A percentile compares a stretch with the other conserved stretches of the same genome.
Conservation (phyloP, 2,113 vertebrate species). For the Zapus hudsonius region DNA sequence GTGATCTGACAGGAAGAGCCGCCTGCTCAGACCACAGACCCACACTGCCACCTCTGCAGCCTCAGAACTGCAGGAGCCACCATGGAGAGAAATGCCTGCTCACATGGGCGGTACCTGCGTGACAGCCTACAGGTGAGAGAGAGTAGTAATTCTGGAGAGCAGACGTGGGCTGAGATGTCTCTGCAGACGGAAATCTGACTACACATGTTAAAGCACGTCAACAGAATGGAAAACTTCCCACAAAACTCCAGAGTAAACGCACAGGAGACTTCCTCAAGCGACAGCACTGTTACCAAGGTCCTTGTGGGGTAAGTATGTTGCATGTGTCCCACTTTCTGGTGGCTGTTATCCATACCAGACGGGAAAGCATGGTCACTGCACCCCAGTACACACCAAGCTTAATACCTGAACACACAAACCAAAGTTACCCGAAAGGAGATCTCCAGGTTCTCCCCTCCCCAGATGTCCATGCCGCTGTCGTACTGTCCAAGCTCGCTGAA, state of each 20-base stretch:
- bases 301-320: not conserved
- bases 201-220: not conserved
- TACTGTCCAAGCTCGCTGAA: constrained; percentile 96
- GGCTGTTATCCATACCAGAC: not conserved
- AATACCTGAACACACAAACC: not conserved
- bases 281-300: too few relatives aligned
- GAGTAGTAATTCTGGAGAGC: not conserved
- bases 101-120: too few relatives aligned
- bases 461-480: constrained; percentile 98
- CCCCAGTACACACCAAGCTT: not conserved
- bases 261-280: not conserved
- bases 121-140: too few relatives aligned
- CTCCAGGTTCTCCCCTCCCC: constrained; percentile 98
- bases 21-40: not conserved
- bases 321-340: not conserved
- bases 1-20: accelerated
- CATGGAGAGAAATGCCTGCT: not conserved
- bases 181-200: not conserved
- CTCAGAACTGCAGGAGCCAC: not conserved
- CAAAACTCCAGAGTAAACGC: not conserved
- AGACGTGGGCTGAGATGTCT: not conserved
- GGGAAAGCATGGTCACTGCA: not conserved
- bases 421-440: constrained; percentile 96
- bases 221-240: not conserved
- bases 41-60: not conserved